Evolutionary conservation across 2,113 vertebrate genomes (phyloP).

Genomic region (Rhabdomys dilectus): DNA sequence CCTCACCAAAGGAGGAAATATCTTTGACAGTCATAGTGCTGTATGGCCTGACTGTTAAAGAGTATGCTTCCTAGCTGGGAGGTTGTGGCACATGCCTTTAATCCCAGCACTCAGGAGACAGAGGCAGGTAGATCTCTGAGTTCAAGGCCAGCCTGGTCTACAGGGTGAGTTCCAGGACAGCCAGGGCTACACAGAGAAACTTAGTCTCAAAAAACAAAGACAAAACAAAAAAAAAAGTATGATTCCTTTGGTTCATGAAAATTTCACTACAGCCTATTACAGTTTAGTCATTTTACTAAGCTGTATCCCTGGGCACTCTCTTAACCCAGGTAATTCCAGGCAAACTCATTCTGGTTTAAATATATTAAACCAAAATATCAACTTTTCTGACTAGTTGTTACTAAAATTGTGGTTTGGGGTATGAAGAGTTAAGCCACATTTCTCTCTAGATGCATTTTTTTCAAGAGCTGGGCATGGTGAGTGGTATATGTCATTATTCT

Average conservation of each 20-base stretch:
- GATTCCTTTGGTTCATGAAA: background rate
- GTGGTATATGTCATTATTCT: background rate
- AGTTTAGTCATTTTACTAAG: slow-evolving; percentile 45
- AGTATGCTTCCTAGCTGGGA: background rate
- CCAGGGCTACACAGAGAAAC: too few relatives aligned
- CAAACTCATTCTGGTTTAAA: slow-evolving; percentile 49
- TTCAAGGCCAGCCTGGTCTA: background rate
- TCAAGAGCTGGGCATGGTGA: background rate
- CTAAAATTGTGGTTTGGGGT: slow-evolving; percentile 21
- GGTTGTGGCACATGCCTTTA: background rate
- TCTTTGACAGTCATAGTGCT: background rate
- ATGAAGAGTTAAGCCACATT: slow-evolving; percentile 16
- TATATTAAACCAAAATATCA: slow-evolving; percentile 44
- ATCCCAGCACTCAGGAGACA: background rate
- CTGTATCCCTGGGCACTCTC: background rate
- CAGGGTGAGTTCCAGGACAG: background rate
- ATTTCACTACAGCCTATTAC: background rate
- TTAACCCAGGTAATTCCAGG: background rate
- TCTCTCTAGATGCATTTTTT: background rate
- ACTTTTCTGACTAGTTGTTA: slow-evolving; percentile 28
- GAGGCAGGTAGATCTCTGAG: background rate
- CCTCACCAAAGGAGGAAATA: slow-evolving; percentile 17
- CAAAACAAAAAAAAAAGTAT: background rate
- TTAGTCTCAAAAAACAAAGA: background rate
- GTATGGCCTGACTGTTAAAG: background rate